Base-by-base conservation (phyloP, 92 coral and sea anemone genomes). In the Montipora capitata region DNA sequence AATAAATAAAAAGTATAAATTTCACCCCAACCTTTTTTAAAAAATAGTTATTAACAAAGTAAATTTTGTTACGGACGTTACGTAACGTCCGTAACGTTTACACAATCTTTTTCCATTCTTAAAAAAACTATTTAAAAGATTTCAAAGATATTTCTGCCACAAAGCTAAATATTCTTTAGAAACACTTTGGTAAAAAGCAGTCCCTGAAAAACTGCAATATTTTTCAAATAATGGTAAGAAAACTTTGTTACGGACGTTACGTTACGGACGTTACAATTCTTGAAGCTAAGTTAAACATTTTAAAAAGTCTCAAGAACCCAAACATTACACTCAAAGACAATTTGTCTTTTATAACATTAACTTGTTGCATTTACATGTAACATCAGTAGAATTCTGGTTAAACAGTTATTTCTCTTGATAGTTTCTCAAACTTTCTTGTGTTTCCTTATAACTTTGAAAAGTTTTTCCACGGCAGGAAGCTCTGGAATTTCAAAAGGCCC, bases 251-350 rank as follows among this genome's bases (percentile, higher is more conserved):
- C 27, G 27, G 27, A 20, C 27, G 0, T 20, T 20, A 20, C 27
- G 0, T 0, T 20, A 82, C 87, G 72, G 87, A 82, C 87, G 87
- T 82, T 82, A 82, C 87, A 68, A 64, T 82, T 71, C 11, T 82
- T 68, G 84, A 79, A 79, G 73, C 58, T 58, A 79, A 79, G 76
- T 79, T 13, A 16, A 79, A 58, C 71, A 69, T 79, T 79, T 79
- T 52, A 58, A 49, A 44, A 79, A 69, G 58, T 79, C 64, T 79
- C 57, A 51, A 51, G 57, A 51, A 51, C 57, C 57, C 57, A 51
- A 51, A 51, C 57, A 51, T 51, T 51, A 51, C 57, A 51, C 57
- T 51, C 57, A 51, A 51, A 51, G 57, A 51, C 84, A 79, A 18
- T 79, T 79, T 79, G 84, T 54, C 38, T 79, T 52, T 78, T 72